Evolutionary conservation across 2,888 invertebrate genomes (phyloP).

Genomic region (Eristalis arbustorum): DNA sequence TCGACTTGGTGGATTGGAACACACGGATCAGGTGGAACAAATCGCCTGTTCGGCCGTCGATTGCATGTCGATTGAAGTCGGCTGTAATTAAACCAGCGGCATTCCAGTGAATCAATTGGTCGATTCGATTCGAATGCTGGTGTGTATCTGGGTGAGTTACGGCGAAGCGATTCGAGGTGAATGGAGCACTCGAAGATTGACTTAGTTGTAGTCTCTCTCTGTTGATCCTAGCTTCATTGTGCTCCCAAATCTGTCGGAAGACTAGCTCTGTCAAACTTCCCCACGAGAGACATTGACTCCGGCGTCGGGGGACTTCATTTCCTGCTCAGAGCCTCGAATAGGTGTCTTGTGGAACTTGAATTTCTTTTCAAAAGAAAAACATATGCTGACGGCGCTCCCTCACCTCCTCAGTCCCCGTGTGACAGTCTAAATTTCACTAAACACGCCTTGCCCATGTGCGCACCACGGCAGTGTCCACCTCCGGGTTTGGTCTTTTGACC

Average conservation of each 20-base stretch:
- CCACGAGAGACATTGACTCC: too few species aligned
- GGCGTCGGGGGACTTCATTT: too few species aligned
- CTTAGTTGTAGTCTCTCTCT: background rate
- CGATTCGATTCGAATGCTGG: too few species aligned
- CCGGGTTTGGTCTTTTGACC: conserved; percentile 54
- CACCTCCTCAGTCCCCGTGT: too few species aligned
- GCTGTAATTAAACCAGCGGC: background rate
- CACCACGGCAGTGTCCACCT: conserved; percentile 16
- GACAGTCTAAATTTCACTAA: conserved; percentile 12
- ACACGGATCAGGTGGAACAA: background rate
- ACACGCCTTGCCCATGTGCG: background rate
- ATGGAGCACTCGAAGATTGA: background rate
- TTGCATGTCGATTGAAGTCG: background rate
- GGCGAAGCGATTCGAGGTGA: background rate
- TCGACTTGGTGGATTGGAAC: background rate
- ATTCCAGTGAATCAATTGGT: background rate
- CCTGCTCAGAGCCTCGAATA: too few species aligned
- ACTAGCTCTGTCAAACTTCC: too few species aligned
- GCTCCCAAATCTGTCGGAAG: too few species aligned
- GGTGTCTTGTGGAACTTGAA: too few species aligned
- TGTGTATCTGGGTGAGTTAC: too few species aligned
- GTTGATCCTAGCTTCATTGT: background rate
- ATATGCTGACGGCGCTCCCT: too few species aligned
- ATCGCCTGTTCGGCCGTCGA: background rate
- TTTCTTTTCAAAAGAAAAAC: too few species aligned